Evolutionary conservation across 1,140 invertebrate species (phyloP).

Genomic region (honey bee (Apis mellifera)): Amel_HAv3.1 CM009932.2:8961001-8961500

Average conservation of each 20-base stretch:
- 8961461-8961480: constrained; percentile 58
- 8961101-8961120: not conserved
- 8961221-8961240: constrained; percentile 32
- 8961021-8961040: not conserved
- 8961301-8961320: constrained; percentile 58
- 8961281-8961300: not conserved
- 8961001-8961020: no score
- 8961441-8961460: constrained; percentile 51
- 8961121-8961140: constrained; percentile 9
- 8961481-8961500: constrained; percentile 49
- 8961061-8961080: constrained; percentile 62
- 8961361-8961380: constrained; percentile 23
- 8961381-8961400: constrained; percentile 74
- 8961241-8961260: not conserved
- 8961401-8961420: constrained; percentile 79
- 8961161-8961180: constrained; percentile 3
- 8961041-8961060: constrained; percentile 67
- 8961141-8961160: constrained; percentile 19
- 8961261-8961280: not conserved
- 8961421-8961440: constrained; percentile 76
- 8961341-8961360: not conserved
- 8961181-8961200: constrained; percentile 55
- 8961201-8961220: constrained; percentile 39
- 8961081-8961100: constrained; percentile 44
- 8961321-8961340: constrained; percentile 42